Base-by-base conservation (phyloP, 2,888 invertebrate genomes). In the Ectobius pallidus region DNA sequence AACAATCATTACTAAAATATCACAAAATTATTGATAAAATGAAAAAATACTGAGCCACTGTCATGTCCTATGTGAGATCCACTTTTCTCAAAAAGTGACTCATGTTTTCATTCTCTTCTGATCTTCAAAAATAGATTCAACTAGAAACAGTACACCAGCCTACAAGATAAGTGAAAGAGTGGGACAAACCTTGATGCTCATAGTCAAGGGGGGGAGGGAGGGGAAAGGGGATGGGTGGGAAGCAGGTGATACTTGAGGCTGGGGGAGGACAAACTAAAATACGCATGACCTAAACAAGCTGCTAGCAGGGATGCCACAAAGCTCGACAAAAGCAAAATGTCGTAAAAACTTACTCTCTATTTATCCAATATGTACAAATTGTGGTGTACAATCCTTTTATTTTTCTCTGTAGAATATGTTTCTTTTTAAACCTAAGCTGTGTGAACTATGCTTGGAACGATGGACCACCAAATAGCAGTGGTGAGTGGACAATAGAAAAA, bases 1-100 rank as follows among this genome's bases (percentile, higher is more conserved):
- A 85, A 85, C 84, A 85, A 84, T 83, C 84, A 73, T 85, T 85
- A 85, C 84, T 85, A 85, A 85, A 85, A 85, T 85, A 86, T 86
- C 85, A 86, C 85, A 86, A 85, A 85, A 85, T 76, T 74, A 75
- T 84, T 84, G 83, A 85, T 84, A 83, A 84, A 84, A 84, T 84
- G 82, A 85, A 83, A 84, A 84, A 83, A 83, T 82, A 84, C 83
- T 83, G 83, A 84, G 83, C 84, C 84, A 83, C 83, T 80, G 81
- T 81, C 78, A 81, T 82, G 81, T 81, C 81, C 79, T 73, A 75
- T 75, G 73, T 72, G 76, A 77, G 75, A 77, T 74, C 73, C 74
- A 75, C 75, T 77, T 77, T 75, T 76, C 70, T 76, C 71, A 71
- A 70, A n/a, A 74, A 75, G 72, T 74, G 75, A 75, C 75, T 76